These are phyloP conservation scores for Porites lobata DNA, from an alignment of 92 coral and sea anemone species.

Conservation along the genomic window DNA sequence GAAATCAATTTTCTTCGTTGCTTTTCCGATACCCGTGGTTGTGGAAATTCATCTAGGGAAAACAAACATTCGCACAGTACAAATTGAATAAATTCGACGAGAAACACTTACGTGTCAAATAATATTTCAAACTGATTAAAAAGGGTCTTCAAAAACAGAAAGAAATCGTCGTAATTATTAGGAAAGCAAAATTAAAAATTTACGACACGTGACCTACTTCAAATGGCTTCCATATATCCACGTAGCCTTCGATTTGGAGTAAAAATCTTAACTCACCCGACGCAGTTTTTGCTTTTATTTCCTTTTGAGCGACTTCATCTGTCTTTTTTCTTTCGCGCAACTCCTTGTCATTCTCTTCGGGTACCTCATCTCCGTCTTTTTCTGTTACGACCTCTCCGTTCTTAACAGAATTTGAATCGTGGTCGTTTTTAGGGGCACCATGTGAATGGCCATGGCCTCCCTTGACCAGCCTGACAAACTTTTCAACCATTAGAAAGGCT, in stretches of 20 bases:
- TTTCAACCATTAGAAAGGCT: conserved; percentile 94
- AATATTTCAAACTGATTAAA: conserved; percentile 19
- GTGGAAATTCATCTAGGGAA: conserved; percentile 15
- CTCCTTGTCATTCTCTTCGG: conserved; percentile 64
- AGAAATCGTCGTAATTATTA: neutral
- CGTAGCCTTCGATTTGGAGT: neutral
- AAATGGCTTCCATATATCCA: neutral
- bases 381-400: conserved; percentile 51
- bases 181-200: conserved; percentile 54
- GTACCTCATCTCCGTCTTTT: conserved; percentile 16
- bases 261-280: conserved; percentile 46
- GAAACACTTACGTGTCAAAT: conserved; percentile 32
- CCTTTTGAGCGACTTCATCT: conserved; percentile 69
- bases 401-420: conserved; percentile 24
- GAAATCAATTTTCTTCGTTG: neutral
- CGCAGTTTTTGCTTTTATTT: conserved; percentile 44
- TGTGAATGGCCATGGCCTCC: conserved; percentile 93
- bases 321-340: conserved; percentile 74
- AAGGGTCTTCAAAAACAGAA: neutral
- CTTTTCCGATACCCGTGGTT: neutral
- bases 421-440: conserved; percentile 22
- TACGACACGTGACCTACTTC: conserved; percentile 31
- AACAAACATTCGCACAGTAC: conserved; percentile 39
- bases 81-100: conserved; percentile 27
- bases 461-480: conserved; percentile 92